phyloP scores from a whole-genome alignment of 2,113 vertebrate species.

The Esox niger region DNA sequence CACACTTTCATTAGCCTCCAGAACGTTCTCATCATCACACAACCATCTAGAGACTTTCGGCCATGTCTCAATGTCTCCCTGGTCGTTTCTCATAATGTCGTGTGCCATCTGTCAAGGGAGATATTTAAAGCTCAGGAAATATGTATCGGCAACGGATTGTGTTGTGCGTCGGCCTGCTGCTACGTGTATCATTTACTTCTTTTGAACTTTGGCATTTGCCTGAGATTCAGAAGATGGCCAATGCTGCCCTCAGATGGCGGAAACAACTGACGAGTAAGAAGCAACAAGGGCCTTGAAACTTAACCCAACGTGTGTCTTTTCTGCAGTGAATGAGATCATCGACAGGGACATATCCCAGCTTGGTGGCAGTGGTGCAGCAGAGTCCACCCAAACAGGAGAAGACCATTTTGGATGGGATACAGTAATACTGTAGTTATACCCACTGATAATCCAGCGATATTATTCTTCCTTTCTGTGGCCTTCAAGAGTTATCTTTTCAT shows the following conservation, averaged over 20 bases:
- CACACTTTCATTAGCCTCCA: background rate
- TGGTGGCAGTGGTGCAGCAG: conserved; percentile 8
- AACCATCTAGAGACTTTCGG: background rate
- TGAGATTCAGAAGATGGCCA: background rate
- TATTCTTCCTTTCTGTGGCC: conserved; percentile 18
- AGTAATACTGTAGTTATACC: conserved; percentile 7
- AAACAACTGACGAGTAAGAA: background rate
- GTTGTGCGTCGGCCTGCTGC: background rate
- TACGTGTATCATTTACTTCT: background rate
- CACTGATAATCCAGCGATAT: too few species aligned
- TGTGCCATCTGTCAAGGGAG: background rate
- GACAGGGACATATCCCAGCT: conserved; percentile 61
- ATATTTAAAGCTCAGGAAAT: background rate
- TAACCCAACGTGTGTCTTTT: background rate
- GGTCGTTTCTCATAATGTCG: background rate
- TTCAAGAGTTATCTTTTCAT: conserved; percentile 7
- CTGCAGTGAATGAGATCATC: conserved; percentile 73
- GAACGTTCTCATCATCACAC: background rate
- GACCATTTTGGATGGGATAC: conserved; percentile 33
- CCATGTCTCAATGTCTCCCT: background rate
- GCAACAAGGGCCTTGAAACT: background rate
- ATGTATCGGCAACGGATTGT: too few species aligned
- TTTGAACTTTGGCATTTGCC: background rate
- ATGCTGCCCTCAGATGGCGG: conserved; percentile 10
- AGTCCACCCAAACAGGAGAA: conserved; percentile 26